Conservation (phyloP, 64 coral and sea anemone species). For the Actinia tenebrosa region DNA sequence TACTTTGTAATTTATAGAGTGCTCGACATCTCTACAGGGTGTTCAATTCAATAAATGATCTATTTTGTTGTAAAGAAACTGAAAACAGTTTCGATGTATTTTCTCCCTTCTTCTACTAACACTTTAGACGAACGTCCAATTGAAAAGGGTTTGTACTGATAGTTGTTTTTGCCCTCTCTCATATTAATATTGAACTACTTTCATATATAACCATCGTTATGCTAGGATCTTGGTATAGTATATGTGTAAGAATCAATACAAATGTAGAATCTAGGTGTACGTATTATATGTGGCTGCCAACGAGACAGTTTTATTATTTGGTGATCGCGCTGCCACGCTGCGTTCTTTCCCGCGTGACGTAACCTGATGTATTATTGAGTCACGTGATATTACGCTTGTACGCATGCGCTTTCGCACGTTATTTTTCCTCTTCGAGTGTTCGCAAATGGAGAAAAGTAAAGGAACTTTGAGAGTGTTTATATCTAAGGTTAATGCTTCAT, state of each 20-base stretch:
- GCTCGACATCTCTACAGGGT: neutral
- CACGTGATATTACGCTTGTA: constrained; percentile 49
- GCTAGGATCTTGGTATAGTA: neutral
- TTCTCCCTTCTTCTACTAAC: neutral
- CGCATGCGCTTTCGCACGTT: constrained; percentile 21
- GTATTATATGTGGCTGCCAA: neutral
- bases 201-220: neutral
- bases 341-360: constrained; percentile 61
- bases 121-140: neutral
- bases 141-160: neutral
- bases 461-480: constrained; percentile 7
- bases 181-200: neutral
- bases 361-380: constrained; percentile 36
- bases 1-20: neutral
- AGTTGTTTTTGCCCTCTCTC: neutral
- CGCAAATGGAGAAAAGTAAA: constrained; percentile 25
- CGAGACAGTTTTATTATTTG: neutral
- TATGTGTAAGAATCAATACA: neutral
- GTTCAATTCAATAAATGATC: constrained; percentile 19
- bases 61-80: neutral
- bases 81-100: constrained; percentile 15
- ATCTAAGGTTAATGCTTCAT: neutral
- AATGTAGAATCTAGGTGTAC: neutral
- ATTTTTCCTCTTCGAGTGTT: constrained; percentile 20
- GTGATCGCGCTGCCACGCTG: constrained; percentile 31